Conservation (phyloP, 2,888 invertebrate species). For the Amblyjoppa fuscipennis region DNA sequence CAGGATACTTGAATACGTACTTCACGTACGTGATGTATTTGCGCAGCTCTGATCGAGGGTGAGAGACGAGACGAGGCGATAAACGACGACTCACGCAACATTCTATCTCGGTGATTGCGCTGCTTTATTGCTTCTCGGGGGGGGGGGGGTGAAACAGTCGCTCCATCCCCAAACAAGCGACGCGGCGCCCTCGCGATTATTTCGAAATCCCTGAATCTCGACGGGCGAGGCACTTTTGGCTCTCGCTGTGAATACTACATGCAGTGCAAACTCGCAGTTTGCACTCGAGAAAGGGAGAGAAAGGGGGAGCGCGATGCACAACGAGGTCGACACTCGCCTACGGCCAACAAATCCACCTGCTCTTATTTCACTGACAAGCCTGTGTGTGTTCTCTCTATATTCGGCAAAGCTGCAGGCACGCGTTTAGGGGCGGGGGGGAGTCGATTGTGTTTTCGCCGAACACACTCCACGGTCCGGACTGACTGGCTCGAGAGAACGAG, state of each 20-base stretch:
- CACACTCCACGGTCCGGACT: background rate
- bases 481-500: slow-evolving; percentile 7
- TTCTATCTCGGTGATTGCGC: background rate
- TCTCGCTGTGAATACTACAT: slow-evolving; percentile 51
- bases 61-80: background rate
- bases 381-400: slow-evolving; percentile 37
- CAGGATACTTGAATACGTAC: too few relatives aligned
- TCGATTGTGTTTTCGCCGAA: slow-evolving; percentile 38
- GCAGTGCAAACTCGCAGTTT: slow-evolving; percentile 43
- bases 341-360: slow-evolving; percentile 36
- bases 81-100: background rate
- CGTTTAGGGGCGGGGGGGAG: slow-evolving; percentile 21
- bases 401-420: slow-evolving; percentile 6
- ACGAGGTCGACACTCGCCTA: slow-evolving; percentile 61
- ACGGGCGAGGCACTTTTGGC: slow-evolving; percentile 37
- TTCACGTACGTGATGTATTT: too few relatives aligned
- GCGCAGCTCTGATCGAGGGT: background rate
- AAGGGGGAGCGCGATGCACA: slow-evolving; percentile 30
- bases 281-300: slow-evolving; percentile 25
- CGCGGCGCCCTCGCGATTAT: background rate
- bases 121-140: background rate
- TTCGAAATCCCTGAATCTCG: slow-evolving; percentile 20
- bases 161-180: background rate
- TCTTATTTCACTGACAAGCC: slow-evolving; percentile 38
- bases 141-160: background rate